Evolutionary conservation across 92 coral and sea anemone genomes (phyloP).

Genomic region (Umimayanthus chanpuru): DNA sequence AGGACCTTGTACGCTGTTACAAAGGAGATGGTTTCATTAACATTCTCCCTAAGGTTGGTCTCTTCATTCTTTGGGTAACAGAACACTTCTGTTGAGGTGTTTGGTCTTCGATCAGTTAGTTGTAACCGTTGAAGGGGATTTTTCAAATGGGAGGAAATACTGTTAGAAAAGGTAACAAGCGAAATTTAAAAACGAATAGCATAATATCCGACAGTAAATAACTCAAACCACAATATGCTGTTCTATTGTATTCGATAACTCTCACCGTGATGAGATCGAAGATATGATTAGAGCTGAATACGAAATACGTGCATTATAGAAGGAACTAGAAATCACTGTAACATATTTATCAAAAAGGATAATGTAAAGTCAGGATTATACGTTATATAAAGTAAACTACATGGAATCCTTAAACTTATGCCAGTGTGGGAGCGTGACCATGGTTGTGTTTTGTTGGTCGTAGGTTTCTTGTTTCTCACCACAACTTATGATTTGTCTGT

Average conservation of each 20-base stretch:
- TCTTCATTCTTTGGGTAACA: not conserved
- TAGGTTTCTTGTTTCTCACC: not conserved
- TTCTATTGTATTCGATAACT: no score
- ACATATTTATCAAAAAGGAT: no score
- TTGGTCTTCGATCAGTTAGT: not conserved
- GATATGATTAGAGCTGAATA: no score
- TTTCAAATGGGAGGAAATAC: not conserved
- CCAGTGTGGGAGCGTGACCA: not conserved
- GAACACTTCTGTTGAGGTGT: not conserved
- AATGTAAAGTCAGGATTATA: no score
- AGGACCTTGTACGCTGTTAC: conserved; percentile 12
- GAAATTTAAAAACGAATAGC: no score
- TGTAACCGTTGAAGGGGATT: not conserved
- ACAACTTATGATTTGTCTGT: not conserved
- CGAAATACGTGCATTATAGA: no score
- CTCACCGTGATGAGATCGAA: not conserved
- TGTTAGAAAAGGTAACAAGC: no score
- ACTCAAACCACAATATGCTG: not conserved
- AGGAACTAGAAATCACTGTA: no score
- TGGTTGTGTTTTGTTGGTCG: not conserved
- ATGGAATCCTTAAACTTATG: no score
- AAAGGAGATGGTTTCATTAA: conserved; percentile 6
- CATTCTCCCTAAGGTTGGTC: conserved; percentile 7
- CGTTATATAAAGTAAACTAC: no score
- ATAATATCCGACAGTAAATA: not conserved